Evolutionary conservation across 2,888 invertebrate genomes (phyloP), one percentile per base, ranked within the genome.

Genomic region (Watsonalla binaria): DNA sequence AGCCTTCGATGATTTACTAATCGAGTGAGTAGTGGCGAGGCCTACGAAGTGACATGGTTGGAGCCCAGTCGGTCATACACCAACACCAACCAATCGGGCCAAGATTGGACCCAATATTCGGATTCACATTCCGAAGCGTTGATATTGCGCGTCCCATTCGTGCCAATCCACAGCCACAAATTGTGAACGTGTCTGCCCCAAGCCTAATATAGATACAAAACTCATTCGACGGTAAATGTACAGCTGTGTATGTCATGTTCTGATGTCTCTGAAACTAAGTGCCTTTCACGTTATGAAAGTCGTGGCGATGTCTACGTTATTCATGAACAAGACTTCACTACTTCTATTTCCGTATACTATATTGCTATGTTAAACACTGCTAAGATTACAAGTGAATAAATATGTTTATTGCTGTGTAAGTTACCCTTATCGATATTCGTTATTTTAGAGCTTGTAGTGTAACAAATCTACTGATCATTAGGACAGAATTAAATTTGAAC

Each of bases 121-220:
- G 63, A 52, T 33, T 62, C 55, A 57, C 53, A 61, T 55, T 57
- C 54, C 54, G 58, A 70, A 74, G 69, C 69, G 75, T 69, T 73
- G 76, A 80, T 79, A 80, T 80, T 70, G 75, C 72, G 67, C 71
- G 76, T 66, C 70, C 68, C 68, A 72, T 74, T 70, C 79, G 78
- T 76, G 79, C 79, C 76, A 80, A 80, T 77, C 71, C 73, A 63
- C 66, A 68, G 66, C 78, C 80, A 68, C 80, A 79, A 78, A 80
- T 78, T 76, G 80, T 75, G 74, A 69, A 78, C 80, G 81, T 78
- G 81, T 70, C 66, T 71, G 67, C 70, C 70, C 71, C 62, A 60
- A 65, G 58, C 62, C 68, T 73, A 72, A 74, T 75, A 73, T 68
- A 72, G 66, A 68, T 65, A 69, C 63, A 56, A 61, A 71, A 65